Conservation (phyloP, 1,140 invertebrate genomes). For the Ceratitis capitata region DNA sequence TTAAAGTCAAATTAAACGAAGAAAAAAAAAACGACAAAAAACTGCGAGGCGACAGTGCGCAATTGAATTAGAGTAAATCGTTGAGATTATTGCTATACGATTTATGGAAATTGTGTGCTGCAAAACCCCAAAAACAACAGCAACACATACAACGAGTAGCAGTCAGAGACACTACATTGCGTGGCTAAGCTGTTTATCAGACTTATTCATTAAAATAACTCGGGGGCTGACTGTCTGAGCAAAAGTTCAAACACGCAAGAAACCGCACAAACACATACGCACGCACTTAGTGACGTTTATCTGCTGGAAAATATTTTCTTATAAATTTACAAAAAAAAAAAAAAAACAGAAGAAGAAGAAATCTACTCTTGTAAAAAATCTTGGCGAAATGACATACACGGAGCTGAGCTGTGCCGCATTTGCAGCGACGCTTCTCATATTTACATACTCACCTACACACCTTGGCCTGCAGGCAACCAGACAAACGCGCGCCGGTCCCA, state of each 20-base stretch:
- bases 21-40: not conserved
- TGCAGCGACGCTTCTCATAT: not conserved
- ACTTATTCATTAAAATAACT: conserved; percentile 37
- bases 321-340: too few species aligned
- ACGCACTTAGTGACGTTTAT: not conserved
- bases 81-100: not conserved
- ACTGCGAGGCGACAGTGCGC: not conserved
- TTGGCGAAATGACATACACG: not conserved
- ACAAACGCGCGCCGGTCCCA: not conserved
- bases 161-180: not conserved
- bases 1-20: not conserved
- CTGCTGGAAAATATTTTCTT: not conserved
- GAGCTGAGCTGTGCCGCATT: not conserved
- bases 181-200: not conserved
- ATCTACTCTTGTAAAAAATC: not conserved
- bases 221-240: not conserved
- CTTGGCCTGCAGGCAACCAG: not conserved
- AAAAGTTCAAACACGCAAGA: not conserved
- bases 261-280: not conserved
- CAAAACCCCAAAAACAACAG: too few species aligned
- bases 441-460: not conserved
- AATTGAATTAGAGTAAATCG: conserved; percentile 36
- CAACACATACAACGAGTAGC: too few species aligned
- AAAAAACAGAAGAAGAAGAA: too few species aligned
- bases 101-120: conserved; percentile 15